These are phyloP conservation scores for Syrphus vitripennis DNA, from an alignment of 2,888 invertebrate species.

Conservation along the genomic window DNA sequence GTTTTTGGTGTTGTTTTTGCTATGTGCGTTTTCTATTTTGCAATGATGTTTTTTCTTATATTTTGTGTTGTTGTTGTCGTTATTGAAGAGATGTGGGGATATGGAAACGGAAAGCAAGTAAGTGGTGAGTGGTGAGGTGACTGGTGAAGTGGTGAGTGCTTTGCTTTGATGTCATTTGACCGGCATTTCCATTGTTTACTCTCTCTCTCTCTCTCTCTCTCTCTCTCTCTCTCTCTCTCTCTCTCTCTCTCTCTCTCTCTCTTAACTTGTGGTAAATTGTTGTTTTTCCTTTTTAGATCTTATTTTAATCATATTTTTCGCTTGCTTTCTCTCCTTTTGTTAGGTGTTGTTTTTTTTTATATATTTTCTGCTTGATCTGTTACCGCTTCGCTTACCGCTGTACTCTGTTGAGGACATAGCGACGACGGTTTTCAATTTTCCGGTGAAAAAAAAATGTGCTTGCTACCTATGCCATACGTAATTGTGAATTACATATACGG, in stretches of 20 bases:
- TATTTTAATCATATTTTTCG: slow-evolving; percentile 58
- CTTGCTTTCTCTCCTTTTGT: slow-evolving; percentile 48
- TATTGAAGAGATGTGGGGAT: neutral
- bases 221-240: slow-evolving; percentile 39
- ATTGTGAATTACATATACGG: slow-evolving; percentile 12
- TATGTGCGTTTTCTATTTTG: slow-evolving; percentile 59
- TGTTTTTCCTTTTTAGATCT: slow-evolving; percentile 30
- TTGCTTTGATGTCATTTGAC: slow-evolving; percentile 57
- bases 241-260: slow-evolving; percentile 4
- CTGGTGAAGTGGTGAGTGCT: no score
- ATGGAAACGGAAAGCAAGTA: neutral
- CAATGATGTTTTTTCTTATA: slow-evolving; percentile 43
- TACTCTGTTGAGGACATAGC: neutral
- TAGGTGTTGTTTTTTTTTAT: neutral
- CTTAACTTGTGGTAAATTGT: neutral
- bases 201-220: slow-evolving; percentile 16
- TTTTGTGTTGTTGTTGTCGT: neutral
- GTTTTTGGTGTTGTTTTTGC: slow-evolving; percentile 29
- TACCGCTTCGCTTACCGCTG: neutral
- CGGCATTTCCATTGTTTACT: slow-evolving; percentile 62
- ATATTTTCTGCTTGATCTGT: neutral
- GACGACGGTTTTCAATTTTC: slow-evolving; percentile 41
- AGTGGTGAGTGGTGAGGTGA: no score
- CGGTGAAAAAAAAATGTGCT: slow-evolving; percentile 53
- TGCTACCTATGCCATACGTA: slow-evolving; percentile 13